phyloP scores from a whole-genome alignment of 1,140 invertebrate genomes.

The Drosophila sp. region DNA sequence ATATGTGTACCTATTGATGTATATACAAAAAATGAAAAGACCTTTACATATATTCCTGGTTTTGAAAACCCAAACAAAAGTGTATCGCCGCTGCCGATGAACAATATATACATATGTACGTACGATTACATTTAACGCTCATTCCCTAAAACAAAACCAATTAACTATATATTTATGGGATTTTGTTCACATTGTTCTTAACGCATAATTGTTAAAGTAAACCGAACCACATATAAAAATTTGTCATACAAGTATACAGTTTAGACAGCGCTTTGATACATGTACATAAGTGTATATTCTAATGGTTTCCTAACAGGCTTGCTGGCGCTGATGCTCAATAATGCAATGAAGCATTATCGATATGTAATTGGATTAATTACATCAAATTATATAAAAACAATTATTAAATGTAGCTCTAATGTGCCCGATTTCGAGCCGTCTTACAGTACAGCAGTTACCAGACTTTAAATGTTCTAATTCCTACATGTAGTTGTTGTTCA shows the following conservation, averaged over 20 bases:
- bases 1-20: conserved; percentile 35
- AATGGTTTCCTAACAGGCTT: conserved; percentile 59
- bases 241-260: conserved; percentile 35
- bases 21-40: conserved; percentile 51
- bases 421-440: conserved; percentile 23
- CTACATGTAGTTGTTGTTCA: conserved; percentile 65
- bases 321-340: conserved; percentile 33
- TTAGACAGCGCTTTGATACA: conserved; percentile 32
- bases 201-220: conserved; percentile 36
- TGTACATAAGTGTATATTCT: conserved; percentile 37
- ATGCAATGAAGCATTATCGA: conserved; percentile 27
- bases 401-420: conserved; percentile 34
- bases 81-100: conserved; percentile 22
- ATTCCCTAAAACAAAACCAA: background rate
- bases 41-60: conserved; percentile 65
- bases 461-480: conserved; percentile 42
- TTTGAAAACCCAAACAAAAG: conserved; percentile 47
- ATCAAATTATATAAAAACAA: background rate
- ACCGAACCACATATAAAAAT: conserved; percentile 44
- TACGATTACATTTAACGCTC: conserved; percentile 1
- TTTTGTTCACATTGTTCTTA: conserved; percentile 36
- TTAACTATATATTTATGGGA: conserved; percentile 16
- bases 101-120: conserved; percentile 31
- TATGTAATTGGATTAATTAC: conserved; percentile 14
- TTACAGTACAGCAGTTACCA: conserved; percentile 30